Evolutionary conservation across 2,113 vertebrate species (phyloP).

Genomic region (Engraulis encrasicolus): DNA sequence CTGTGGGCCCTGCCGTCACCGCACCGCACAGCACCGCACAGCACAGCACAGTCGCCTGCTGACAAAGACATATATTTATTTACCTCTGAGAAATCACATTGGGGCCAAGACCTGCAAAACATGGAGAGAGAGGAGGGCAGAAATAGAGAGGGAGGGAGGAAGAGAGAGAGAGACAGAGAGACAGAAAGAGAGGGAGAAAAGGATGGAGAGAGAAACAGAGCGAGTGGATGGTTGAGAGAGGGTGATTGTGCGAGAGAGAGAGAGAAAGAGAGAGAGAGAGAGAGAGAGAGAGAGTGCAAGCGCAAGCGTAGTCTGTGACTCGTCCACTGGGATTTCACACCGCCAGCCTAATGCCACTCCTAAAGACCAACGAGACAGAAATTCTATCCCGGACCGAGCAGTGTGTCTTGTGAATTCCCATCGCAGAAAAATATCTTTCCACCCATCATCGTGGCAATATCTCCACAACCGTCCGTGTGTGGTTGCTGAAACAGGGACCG

Average conservation of each 20-base stretch:
- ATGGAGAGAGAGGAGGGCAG: neutral
- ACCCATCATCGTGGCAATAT: neutral
- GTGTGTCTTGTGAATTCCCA: neutral
- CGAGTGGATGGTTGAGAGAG: too few species aligned
- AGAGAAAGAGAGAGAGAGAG: neutral
- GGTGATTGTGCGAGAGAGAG: too few species aligned
- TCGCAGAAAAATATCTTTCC: neutral
- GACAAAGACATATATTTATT: constrained; percentile 24
- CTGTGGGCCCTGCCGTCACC: neutral
- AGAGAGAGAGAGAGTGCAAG: neutral
- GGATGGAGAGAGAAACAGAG: too few species aligned
- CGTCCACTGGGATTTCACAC: neutral
- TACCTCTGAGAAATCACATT: constrained; percentile 18
- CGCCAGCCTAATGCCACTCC: neutral
- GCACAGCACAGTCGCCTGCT: neutral
- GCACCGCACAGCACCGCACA: neutral
- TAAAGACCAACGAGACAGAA: neutral
- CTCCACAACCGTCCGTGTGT: neutral
- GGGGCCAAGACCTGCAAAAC: constrained; percentile 10
- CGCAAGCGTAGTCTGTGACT: neutral
- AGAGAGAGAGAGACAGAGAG: neutral
- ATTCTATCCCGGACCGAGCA: neutral
- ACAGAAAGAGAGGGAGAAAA: too few species aligned
- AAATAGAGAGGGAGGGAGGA: neutral
- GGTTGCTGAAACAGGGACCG: too few species aligned